Evolutionary conservation across 2,888 invertebrate species (phyloP), one percentile per base, ranked within the genome.

Genomic region (Rhamnusium bicolor): DNA sequence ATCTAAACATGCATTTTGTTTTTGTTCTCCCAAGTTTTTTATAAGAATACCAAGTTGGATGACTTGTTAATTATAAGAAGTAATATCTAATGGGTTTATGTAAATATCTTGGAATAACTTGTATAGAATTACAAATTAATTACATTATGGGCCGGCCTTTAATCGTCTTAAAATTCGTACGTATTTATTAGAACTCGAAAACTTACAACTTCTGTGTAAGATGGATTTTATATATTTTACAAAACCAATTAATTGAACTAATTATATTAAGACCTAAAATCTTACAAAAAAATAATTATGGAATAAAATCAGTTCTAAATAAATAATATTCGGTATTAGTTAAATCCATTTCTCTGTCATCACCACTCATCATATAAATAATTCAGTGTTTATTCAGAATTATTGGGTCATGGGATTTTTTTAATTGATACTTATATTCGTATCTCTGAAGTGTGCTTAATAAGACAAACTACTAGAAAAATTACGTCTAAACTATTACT

Each of bases 331-430:
- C 19, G 21, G 12, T 54, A 19, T 12, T 19, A 54, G 3, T 10
- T 54, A 54, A n/a, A 21, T 24, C n/a, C 19, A 51, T 19, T 54
- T 6, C n/a, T n/a, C 24, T 21, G n/a, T n/a, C n/a, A n/a, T n/a
- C n/a, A n/a, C n/a, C 18, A 1, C 54, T 56, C 27, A 6, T 27
- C 54, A 21, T 8, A 56, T 56, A 56, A n/a, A 56, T 56, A 56
- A 56, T 56, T 56, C 54, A 56, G n/a, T 14, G 14, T 16, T 56
- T 56, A 56, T 14, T 19, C 1, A 14, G 54, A 56, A 56, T 24
- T 56, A 56, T 56, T 56, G 24, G 54, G 27, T 56, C 54, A 24
- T 56, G 54, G 54, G 54, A 56, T 27, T 24, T 56, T n/a, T 56
- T 56, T 56, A 56, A 56, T 56, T 56, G 27, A 56, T 14, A n/a